Base-by-base conservation (phyloP, 2,888 invertebrate species). In the Busseola fusca region DNA sequence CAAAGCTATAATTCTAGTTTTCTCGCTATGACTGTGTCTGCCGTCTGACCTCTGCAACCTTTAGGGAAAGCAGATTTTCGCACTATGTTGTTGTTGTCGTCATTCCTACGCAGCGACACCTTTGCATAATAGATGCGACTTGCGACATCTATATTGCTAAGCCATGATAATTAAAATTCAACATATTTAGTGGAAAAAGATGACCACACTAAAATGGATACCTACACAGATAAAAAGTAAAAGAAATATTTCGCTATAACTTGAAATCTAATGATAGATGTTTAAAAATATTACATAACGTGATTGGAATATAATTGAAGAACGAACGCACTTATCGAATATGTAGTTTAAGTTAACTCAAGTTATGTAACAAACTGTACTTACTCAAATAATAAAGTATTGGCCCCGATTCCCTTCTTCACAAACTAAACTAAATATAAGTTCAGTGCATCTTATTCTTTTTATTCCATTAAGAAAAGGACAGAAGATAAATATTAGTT, bases 51-150 rank as follows among this genome's bases (percentile, higher is more conserved):
- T 48, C 40, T 7, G 21, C 48, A 54, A 64, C 42, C 70, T 75
- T 42, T 30, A 21, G 75, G 75, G 75, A 75, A 64, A 75, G 60
- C 50, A 37, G 54, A 64, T 70, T 64, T 75, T 75, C 75, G 48
- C 50, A 56, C 27, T 58, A 10, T 45, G 34, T 30, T 21, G 66
- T 64, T 57, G 57, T 42, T 25, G 52, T 73, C n/a, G 37, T 72
- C 27, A 74, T 50, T 50, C 21, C 27, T 67, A 57, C 34, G 40
- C 42, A 73, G 18, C 4, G 42, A 50, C 45, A 63, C 30, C 21
- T 27, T 54, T 64, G 27, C 48, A 37, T 37, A 58, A 30, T 30
- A 50, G 40, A 25, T 30, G 12, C 25, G 25, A n/a, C 45, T 72
- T 62, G 40, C 48, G 30, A 69, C 27, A 48, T 48, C 45, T n/a